phyloP scores from a whole-genome alignment of 2,888 invertebrate species.

The Malthinus flaveolus region DNA sequence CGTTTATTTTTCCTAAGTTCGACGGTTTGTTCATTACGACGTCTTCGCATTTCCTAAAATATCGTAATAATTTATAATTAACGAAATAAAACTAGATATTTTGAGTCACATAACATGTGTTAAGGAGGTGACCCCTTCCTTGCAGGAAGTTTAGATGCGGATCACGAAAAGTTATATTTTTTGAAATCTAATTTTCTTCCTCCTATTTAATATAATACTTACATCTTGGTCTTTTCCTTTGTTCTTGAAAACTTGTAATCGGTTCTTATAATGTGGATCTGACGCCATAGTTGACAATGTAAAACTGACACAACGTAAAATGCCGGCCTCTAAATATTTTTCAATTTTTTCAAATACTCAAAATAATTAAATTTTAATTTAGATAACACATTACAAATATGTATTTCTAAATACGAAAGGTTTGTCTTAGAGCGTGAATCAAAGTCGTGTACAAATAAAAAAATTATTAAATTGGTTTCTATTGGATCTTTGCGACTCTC shows the following conservation, averaged over 20 bases:
- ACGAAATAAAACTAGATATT: not conserved
- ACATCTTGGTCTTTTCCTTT: constrained; percentile 99
- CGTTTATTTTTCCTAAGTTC: constrained; percentile 97
- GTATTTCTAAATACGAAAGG: not conserved
- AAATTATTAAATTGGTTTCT: not conserved
- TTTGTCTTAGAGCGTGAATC: not conserved
- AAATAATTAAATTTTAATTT: not conserved
- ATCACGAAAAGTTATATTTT: no score
- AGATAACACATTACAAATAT: not conserved
- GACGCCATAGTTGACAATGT: constrained; percentile 69
- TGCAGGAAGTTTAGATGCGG: no score
- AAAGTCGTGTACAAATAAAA: not conserved
- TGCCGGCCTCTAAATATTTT: constrained; percentile 5
- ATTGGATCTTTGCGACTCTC: not conserved
- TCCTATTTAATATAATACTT: constrained; percentile 57
- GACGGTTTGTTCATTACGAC: constrained; percentile 94
- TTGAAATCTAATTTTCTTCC: no score
- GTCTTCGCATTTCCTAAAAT: constrained; percentile 90
- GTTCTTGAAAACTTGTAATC: constrained; percentile 96
- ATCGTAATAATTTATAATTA: not conserved
- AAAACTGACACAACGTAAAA: constrained; percentile 10
- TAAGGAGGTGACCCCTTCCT: not conserved
- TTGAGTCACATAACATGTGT: constrained; percentile 2
- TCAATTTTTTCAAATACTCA: not conserved
- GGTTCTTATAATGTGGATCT: constrained; percentile 77